Percentiles rank a stretch among this genome's conserved stretches.
Evolutionary conservation across 2,113 vertebrate genomes (phyloP).

Genomic region (Cercopithecus mona): DNA sequence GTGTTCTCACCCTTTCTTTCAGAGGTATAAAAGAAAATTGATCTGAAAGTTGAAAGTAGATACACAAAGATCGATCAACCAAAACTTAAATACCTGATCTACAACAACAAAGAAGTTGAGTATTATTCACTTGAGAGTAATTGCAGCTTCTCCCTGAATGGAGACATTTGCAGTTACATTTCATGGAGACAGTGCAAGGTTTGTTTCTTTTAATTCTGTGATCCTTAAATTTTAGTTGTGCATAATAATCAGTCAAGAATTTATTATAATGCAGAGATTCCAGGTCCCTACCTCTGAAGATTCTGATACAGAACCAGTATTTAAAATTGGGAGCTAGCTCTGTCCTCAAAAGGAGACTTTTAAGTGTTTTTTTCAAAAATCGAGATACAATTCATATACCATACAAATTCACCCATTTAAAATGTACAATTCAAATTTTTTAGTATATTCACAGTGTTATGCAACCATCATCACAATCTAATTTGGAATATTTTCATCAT

Average conservation of each 20-base stretch:
- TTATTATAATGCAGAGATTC: neutral
- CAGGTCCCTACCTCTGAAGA: neutral
- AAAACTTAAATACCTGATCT: neutral
- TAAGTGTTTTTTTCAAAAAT: neutral
- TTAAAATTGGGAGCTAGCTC: neutral
- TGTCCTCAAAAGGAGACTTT: neutral
- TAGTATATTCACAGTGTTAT: neutral
- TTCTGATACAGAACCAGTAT: neutral
- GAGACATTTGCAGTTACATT: neutral
- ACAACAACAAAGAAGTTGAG: neutral
- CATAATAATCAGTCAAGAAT: neutral
- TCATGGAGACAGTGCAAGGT: neutral
- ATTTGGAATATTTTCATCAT: constrained; percentile 17
- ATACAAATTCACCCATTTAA: neutral
- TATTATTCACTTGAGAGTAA: neutral
- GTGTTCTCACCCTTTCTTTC: neutral
- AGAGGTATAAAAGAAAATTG: constrained; percentile 22
- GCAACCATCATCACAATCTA: neutral
- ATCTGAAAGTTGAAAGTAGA: constrained; percentile 30
- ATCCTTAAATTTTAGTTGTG: constrained; percentile 21
- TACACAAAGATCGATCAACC: neutral
- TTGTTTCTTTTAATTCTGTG: constrained; percentile 29
- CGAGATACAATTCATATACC: neutral
- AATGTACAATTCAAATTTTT: neutral
- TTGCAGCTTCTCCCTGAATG: neutral